Evolutionary conservation across 2,113 vertebrate species (phyloP), one percentile per base, ranked within the genome.

Genomic region (Ptychochromis oligacanthus): DNA sequence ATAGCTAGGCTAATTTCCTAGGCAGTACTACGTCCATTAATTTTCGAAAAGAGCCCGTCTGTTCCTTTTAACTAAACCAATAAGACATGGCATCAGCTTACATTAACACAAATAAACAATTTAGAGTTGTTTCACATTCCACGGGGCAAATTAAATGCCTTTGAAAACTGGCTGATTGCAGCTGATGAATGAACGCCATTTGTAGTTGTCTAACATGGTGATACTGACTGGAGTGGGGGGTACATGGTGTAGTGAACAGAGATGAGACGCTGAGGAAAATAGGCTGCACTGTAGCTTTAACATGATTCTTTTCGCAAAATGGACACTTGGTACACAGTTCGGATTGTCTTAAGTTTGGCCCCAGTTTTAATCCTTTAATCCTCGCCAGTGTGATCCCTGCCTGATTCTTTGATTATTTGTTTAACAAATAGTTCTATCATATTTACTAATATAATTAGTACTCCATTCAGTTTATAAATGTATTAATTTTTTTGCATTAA

Each of bases 1-100:
- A 89, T 79, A 85, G 91, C 88, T 86, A 46, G 72, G 89, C 89
- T 91, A 91, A 93, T 92, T 91, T 90, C 61, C 62, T 59, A 88
- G 88, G 84, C 89, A 87, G 86, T 81, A 60, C 26, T 79, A 79
- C 83, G 36, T 80, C 89, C 74, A 92, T 91, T 89, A 88, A 89
- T 90, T 92, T 77, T 84, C 17, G 1, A 78, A 87, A 81, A 78
- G 83, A 52, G 89, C 84, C 78, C 46, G 86, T 86, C 81, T 76
- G 75, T 89, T 80, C 76, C 65, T 59, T 79, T 93, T 91, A 86
- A 81, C 87, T 90, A 89, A 86, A 90, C 89, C 87, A 81, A 91
- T 81, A 84, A 81, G 77, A 84, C 79, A 57, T 64, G 74, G 56
- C 79, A 85, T 85, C 88, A 28, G 88, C 58, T 87, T 84, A 76